A percentile compares a stretch with the other conserved stretches of the same genome.
phyloP scores from a whole-genome alignment of 1,140 invertebrate genomes.

The Diabrotica virgifera region DNA sequence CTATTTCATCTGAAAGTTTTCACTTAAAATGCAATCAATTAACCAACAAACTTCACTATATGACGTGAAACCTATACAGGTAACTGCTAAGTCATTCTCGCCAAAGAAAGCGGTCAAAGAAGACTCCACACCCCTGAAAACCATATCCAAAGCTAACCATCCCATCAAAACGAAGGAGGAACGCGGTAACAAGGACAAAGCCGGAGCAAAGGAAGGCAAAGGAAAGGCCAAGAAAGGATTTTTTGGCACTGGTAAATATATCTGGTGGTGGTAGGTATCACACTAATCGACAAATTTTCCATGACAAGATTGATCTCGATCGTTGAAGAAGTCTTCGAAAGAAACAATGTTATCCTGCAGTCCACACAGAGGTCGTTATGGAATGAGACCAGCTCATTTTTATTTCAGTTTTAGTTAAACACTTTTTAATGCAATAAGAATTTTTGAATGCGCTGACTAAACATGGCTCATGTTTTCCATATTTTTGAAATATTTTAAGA shows the following conservation, averaged over 20 bases:
- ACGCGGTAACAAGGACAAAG: slow-evolving; percentile 51
- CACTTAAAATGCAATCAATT: not conserved
- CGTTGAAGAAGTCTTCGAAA: slow-evolving; percentile 21
- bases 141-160: slow-evolving; percentile 36
- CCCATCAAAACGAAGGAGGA: slow-evolving; percentile 33
- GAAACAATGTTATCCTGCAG: slow-evolving; percentile 24
- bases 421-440: not conserved
- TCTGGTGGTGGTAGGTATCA: slow-evolving; percentile 50
- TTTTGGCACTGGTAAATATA: slow-evolving; percentile 75
- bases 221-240: slow-evolving; percentile 76
- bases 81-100: slow-evolving; percentile 46
- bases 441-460: not conserved
- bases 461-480: not conserved
- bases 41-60: slow-evolving; percentile 1
- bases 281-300: slow-evolving; percentile 44
- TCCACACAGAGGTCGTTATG: slow-evolving; percentile 26
- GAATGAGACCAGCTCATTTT: slow-evolving; percentile 24
- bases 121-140: slow-evolving; percentile 39
- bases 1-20: not conserved
- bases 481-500: not conserved
- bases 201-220: slow-evolving; percentile 53
- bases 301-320: slow-evolving; percentile 41
- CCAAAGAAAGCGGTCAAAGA: slow-evolving; percentile 41
- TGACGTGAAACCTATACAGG: slow-evolving; percentile 27
- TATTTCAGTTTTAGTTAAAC: not conserved